Evolutionary conservation across 2,888 invertebrate species (phyloP), one percentile per base, ranked within the genome.

Genomic region (Philopedon plagiatum): DNA sequence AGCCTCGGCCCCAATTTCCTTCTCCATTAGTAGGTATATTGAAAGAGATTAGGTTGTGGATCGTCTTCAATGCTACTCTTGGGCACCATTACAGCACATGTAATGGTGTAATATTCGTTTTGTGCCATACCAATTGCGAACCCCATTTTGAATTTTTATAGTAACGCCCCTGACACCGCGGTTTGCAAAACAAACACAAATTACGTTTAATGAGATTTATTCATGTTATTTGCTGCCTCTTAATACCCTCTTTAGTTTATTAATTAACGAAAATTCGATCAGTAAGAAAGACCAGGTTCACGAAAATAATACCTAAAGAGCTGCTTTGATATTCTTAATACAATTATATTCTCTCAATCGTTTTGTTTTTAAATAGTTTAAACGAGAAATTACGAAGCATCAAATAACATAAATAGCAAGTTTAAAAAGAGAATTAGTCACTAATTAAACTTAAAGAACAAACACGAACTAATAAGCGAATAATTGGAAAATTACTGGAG

Each of bases 371-470:
- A 67, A 67, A 54, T 44, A 60, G 58, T 32, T 39, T 67, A 39
- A 58, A 60, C 46, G 18, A 21, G 58, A 34, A 63, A 63, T 51
- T 34, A 8, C 32, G 13, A 63, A 51, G 39, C 39, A 64, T 51
- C 57, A 58, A 70, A 56, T 64, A 56, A 39, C 34, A 49, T 51
- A 54, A 68, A 54, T 37, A 56, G 70, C 57, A 21, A 56, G 46
- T 41, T 61, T 49, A 69, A 62, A 62, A 69, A 49, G 58, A 34
- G 41, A 64, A 64, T 70, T 70, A 70, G 58, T 58, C 57, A 49
- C 65, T 71, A 71, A 71, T 71, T 71, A 71, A 71, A 71, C 66
- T 71, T 71, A 57, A 57, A 67, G 66, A 62, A 66, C 71, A 71
- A 71, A 71, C 71, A 66, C 62, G 71, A 58, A 44, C 65, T 71